Percentiles rank a stretch among this genome's conserved stretches.
These are phyloP conservation scores for Alentia gelatinosa DNA, from an alignment of 2,888 invertebrate species.

Conservation along the genomic window DNA sequence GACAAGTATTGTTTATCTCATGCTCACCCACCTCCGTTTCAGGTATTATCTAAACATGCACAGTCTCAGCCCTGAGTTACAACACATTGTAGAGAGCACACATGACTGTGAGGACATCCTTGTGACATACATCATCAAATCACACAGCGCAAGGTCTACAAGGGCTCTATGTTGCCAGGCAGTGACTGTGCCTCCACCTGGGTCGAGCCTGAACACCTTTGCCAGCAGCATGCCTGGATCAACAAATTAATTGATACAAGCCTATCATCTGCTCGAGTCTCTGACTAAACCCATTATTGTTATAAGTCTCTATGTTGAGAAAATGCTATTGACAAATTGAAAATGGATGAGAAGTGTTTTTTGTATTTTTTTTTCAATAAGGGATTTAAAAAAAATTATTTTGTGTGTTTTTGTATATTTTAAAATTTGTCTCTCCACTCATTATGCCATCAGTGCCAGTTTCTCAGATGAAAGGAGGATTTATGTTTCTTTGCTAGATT, in stretches of 20 bases:
- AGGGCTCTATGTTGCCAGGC: slow-evolving; percentile 85
- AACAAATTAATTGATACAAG: slow-evolving; percentile 98
- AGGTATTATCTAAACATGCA: no score
- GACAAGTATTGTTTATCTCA: no score
- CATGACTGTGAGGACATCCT: slow-evolving; percentile 97
- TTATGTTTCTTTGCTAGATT: no score
- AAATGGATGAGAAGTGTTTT: slow-evolving; percentile 37
- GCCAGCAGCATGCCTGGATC: slow-evolving; percentile 95
- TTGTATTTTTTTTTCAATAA: no score
- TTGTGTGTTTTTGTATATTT: no score
- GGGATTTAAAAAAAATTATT: no score
- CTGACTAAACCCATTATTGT: slow-evolving; percentile 95
- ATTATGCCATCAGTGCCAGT: background rate
- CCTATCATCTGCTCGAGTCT: slow-evolving; percentile 93
- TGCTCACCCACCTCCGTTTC: no score
- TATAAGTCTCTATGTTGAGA: slow-evolving; percentile 95
- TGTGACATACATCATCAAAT: slow-evolving; percentile 97
- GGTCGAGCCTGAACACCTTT: slow-evolving; percentile 97
- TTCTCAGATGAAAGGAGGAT: background rate
- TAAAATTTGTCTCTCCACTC: no score
- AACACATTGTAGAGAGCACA: slow-evolving; percentile 94
- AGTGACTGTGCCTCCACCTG: slow-evolving; percentile 82
- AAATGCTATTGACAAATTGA: slow-evolving; percentile 87
- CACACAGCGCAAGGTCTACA: slow-evolving; percentile 94
- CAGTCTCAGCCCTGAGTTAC: no score